Conservation (phyloP, 2,113 vertebrate genomes). For the Muntiacus reevesi region DNA sequence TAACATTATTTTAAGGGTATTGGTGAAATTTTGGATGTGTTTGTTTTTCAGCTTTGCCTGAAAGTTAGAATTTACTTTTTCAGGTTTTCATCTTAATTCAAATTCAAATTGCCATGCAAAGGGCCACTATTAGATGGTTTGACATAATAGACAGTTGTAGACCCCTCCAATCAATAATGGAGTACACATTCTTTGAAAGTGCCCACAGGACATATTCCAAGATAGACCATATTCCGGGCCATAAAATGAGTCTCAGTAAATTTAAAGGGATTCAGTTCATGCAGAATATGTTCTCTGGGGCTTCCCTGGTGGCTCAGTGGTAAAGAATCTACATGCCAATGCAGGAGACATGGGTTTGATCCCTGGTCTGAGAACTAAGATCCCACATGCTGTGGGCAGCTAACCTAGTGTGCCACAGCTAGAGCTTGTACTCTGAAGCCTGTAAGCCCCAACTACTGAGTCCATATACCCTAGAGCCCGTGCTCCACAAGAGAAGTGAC, state of each 20-base stretch:
- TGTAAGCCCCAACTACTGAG: background rate
- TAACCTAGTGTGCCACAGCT: background rate
- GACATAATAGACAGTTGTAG: background rate
- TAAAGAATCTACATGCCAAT: background rate
- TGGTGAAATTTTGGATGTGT: background rate
- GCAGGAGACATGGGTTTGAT: background rate
- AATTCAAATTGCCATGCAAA: background rate
- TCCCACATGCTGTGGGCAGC: background rate
- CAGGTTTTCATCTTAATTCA: background rate
- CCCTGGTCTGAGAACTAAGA: background rate
- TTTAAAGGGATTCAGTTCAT: background rate
- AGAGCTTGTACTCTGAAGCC: background rate
- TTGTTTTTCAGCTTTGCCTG: background rate
- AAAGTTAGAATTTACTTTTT: constrained; percentile 18
- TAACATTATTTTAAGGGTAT: background rate
- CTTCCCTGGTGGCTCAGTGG: background rate
- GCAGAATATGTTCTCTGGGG: background rate
- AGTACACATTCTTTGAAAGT: background rate
- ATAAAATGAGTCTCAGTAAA: background rate
- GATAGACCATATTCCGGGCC: background rate
- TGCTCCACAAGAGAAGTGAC: background rate
- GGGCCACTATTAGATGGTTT: background rate
- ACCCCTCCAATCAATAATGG: background rate
- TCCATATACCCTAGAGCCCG: background rate
- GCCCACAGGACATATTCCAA: background rate